Evolutionary conservation across 1,140 invertebrate genomes (phyloP), one percentile per base, ranked within the genome.

Genomic region (Xylocopa sonorina): DNA sequence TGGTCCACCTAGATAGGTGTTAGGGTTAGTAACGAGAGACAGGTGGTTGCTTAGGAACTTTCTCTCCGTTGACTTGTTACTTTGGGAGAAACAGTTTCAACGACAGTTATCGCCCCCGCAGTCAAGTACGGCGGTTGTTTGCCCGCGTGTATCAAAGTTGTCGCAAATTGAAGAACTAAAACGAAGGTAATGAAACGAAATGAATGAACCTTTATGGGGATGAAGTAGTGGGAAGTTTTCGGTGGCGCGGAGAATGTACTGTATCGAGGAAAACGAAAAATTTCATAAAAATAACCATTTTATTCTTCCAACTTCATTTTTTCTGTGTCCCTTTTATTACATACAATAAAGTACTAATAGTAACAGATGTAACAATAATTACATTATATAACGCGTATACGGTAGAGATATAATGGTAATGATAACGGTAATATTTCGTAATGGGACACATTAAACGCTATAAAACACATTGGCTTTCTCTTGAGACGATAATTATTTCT

Each of bases 251-350:
- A n/a, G 16, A 21, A 60, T 10, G n/a, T 51, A 0, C 29, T 0
- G 16, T 43, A 43, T 5, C 7, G 16, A 66, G 12, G 27, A 34
- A 58, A 41, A 43, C 43, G 4, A 50, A 9, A 46, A 21, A 12
- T 55, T 85, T 85, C 83, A 82, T 85, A 85, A 85, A 85, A 85
- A 85, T 85, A 85, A 79, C 69, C 71, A 60, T 55, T 85, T 85
- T 85, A 85, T 85, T 84, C 18, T 43, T 75, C 72, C 50, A 85
- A 85, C 66, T 73, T 62, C 27, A 32, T 71, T 82, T 73, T 51
- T 75, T 16, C 50, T 50, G 74, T 78, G 64, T 85, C 53, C 82
- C 58, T 63, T 77, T 72, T 55, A 69, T 72, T 85, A 81, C 80
- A 75, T 68, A 78, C 34, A 67, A 85, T 55, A 84, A 46, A 78